Evolutionary conservation across 2,797 vertebrate species (phyloP), one percentile per base, ranked within the genome.

Genomic region (Erethizon dorsatum): DNA sequence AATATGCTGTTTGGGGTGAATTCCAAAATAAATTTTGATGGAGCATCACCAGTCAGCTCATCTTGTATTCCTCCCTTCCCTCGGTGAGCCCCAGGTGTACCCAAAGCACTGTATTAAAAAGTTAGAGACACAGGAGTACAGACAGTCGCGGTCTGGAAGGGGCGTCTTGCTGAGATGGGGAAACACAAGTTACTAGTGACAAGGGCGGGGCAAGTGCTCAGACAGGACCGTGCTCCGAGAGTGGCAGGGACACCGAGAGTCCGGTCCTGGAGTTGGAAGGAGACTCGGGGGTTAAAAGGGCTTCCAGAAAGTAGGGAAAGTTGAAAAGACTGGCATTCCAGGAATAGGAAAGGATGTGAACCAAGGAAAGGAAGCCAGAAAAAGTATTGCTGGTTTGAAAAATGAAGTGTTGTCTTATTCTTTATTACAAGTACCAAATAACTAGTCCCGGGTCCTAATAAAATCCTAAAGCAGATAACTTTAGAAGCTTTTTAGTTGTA

Each of bases 1-100:
- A 86, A 69, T 77, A 77, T 3, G 54, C 57, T 28, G 50, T 14
- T 71, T 26, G 57, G 71, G 79, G 83, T 56, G 85, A 65, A 79
- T 45, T 90, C 67, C 14, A 84, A 96, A 77, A 87, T 52, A 63
- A 73, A 92, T 41, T 77, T 67, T 56, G 26, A 80, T 61, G 47
- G n/a, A 91, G 50, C 2, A 28, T 31, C 11, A 20, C 17, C 54
- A 28, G 33, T 24, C 31, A 87, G 52, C 37, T 78, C 45, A 52
- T 65, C 78, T 52, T 69, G 54, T 13, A 18, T 52, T 54, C 18
- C 73, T 82, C 57, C 56, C 17, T 83, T 67, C 54, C 14, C 26
- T 52, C 67, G 0, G 0, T 20, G 41, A 92, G 54, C 50, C 20
- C 57, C 6, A 4, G 11, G 20, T 83, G 9, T 2, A 17, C 54